These are phyloP conservation scores for Leucophenga montana DNA, from an alignment of 2,888 invertebrate genomes.

Conservation along the genomic window DNA sequence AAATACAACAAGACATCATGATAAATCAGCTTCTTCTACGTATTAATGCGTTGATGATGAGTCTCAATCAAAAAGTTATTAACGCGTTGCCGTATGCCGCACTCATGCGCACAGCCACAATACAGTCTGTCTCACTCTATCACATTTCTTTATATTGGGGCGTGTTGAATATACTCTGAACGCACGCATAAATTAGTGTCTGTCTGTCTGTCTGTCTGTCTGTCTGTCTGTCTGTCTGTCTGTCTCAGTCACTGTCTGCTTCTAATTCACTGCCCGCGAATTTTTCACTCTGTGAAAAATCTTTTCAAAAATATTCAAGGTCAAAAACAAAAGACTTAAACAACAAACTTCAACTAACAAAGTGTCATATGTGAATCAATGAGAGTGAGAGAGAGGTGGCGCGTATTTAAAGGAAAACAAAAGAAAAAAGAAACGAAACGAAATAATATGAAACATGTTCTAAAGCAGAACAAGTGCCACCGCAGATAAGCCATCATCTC, in stretches of 20 bases:
- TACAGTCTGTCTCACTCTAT: neutral
- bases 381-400: too few relatives aligned
- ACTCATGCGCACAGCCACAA: too few relatives aligned
- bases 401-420: too few relatives aligned
- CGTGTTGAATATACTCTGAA: neutral
- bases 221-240: neutral
- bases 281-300: neutral
- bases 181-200: slow-evolving; percentile 23
- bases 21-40: neutral
- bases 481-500: neutral
- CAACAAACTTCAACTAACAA: slow-evolving; percentile 47
- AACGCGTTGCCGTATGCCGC: slow-evolving; percentile 19
- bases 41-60: slow-evolving; percentile 22
- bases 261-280: neutral
- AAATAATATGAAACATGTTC: slow-evolving; percentile 11
- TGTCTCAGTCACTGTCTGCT: neutral
- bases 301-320: slow-evolving; percentile 3
- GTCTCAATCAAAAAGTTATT: slow-evolving; percentile 45
- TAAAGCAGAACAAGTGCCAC: slow-evolving; percentile 19
- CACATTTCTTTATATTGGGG: neutral
- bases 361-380: slow-evolving; percentile 1
- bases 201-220: neutral
- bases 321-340: slow-evolving; percentile 57
- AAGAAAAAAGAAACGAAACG: neutral
- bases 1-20: slow-evolving; percentile 7